These are phyloP conservation scores for Serripes groenlandicus DNA, from an alignment of 2,888 invertebrate genomes.

Conservation along the genomic window DNA sequence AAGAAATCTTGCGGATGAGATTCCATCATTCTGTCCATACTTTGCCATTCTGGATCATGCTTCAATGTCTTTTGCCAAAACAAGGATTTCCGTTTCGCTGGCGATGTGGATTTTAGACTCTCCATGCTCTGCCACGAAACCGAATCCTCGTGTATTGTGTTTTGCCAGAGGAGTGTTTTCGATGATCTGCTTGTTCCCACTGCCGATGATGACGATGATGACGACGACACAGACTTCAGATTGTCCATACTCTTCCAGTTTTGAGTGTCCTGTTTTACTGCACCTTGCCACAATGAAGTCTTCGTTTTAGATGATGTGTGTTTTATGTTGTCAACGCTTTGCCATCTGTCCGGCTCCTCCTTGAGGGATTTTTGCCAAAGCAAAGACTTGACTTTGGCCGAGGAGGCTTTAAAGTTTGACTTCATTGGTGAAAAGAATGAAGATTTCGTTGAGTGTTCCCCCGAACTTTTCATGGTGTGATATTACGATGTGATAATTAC, in stretches of 20 bases:
- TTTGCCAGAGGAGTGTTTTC: slow-evolving; percentile 45
- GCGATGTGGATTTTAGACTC: slow-evolving; percentile 4
- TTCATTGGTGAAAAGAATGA: slow-evolving; percentile 50
- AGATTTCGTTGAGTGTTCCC: slow-evolving; percentile 8
- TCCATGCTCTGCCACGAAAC: slow-evolving; percentile 54
- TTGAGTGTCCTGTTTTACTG: slow-evolving; percentile 49
- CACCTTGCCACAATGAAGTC: slow-evolving; percentile 50
- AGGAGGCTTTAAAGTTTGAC: slow-evolving; percentile 47
- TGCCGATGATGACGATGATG: slow-evolving; percentile 1
- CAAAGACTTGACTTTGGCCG: slow-evolving; percentile 49
- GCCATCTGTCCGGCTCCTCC: slow-evolving; percentile 50
- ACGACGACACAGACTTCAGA: slow-evolving; percentile 3
- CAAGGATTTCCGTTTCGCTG: slow-evolving; percentile 6
- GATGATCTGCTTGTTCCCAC: slow-evolving; percentile 9
- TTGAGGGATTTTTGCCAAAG: slow-evolving; percentile 59
- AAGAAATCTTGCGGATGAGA: slow-evolving; percentile 24
- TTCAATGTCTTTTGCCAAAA: slow-evolving; percentile 17
- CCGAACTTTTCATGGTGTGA: slow-evolving; percentile 10
- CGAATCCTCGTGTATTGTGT: slow-evolving; percentile 53
- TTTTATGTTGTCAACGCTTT: slow-evolving; percentile 48
- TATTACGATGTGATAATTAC: no score
- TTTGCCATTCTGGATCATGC: slow-evolving; percentile 16
- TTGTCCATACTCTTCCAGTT: slow-evolving; percentile 53
- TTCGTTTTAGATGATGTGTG: slow-evolving; percentile 46
- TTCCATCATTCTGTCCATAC: slow-evolving; percentile 33